These are phyloP conservation scores for Kuschelorhynchus macadamiae DNA, from an alignment of 2,888 invertebrate species.

Conservation along the genomic window DNA sequence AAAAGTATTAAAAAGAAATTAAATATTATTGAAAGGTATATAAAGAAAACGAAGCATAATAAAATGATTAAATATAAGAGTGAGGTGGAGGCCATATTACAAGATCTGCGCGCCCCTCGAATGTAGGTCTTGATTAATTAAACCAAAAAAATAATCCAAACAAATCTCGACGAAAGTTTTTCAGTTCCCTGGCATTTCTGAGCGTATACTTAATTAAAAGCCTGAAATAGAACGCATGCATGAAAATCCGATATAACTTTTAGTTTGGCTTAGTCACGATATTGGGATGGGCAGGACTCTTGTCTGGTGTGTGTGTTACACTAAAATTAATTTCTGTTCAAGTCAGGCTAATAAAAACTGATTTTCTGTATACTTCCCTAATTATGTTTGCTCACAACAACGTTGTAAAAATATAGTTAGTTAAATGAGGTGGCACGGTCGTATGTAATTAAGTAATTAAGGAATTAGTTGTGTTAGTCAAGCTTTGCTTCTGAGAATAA, in stretches of 20 bases:
- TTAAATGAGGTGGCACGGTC: constrained; percentile 11
- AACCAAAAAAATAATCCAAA: too few relatives aligned
- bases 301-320: constrained; percentile 32
- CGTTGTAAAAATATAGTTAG: constrained; percentile 35
- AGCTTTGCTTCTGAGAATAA: too few relatives aligned
- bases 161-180: too few relatives aligned
- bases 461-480: too few relatives aligned
- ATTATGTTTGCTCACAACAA: constrained; percentile 32
- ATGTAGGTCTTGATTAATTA: too few relatives aligned
- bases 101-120: too few relatives aligned
- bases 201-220: constrained; percentile 35
- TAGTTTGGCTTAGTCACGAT: constrained; percentile 62
- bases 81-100: too few relatives aligned
- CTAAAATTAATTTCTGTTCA: constrained; percentile 43
- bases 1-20: too few relatives aligned
- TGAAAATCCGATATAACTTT: constrained; percentile 44
- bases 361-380: constrained; percentile 37
- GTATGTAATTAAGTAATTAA: not conserved
- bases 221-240: constrained; percentile 43
- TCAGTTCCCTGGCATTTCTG: not conserved
- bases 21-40: too few relatives aligned
- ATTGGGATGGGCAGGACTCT: constrained; percentile 60
- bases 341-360: constrained; percentile 42
- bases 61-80: too few relatives aligned
- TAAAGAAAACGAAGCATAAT: too few relatives aligned